Evolutionary conservation across 2,888 invertebrate genomes (phyloP).

Genomic region (Heliconius aoede): DNA sequence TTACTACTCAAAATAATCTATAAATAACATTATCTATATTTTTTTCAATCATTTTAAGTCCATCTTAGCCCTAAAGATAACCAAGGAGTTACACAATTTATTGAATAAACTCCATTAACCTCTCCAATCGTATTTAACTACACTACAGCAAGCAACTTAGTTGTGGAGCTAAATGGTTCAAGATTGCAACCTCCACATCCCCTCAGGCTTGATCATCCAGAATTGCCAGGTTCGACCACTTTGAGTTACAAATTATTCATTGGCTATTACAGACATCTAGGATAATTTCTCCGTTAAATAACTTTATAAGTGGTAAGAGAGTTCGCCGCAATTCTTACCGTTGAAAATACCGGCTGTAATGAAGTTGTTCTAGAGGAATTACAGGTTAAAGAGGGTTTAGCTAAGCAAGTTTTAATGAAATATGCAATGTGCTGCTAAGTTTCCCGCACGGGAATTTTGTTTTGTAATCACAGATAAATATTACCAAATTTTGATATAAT

Average conservation of each 20-base stretch:
- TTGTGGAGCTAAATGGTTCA: slow-evolving; percentile 4
- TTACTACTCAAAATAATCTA: no score
- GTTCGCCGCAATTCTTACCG: slow-evolving; percentile 28
- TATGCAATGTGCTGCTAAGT: slow-evolving; percentile 24
- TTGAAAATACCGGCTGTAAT: slow-evolving; percentile 37
- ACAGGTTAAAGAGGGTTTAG: slow-evolving; percentile 33
- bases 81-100: neutral
- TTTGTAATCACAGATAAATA: neutral
- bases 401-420: slow-evolving; percentile 36
- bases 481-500: neutral
- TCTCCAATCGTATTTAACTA: slow-evolving; percentile 8
- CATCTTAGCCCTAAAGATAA: neutral
- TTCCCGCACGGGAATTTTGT: slow-evolving; percentile 20
- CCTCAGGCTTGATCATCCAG: slow-evolving; percentile 17
- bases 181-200: slow-evolving; percentile 18
- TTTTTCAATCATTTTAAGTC: neutral
- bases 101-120: neutral
- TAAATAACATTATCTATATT: neutral
- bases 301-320: slow-evolving; percentile 37
- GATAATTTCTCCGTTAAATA: slow-evolving; percentile 45
- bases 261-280: slow-evolving; percentile 37
- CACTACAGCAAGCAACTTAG: slow-evolving; percentile 6
- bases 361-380: slow-evolving; percentile 40
- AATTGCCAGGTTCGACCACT: slow-evolving; percentile 25
- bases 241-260: slow-evolving; percentile 32